Evolutionary conservation across 2,113 vertebrate genomes (phyloP).

Genomic region (Nothobranchius kuhntae): DNA sequence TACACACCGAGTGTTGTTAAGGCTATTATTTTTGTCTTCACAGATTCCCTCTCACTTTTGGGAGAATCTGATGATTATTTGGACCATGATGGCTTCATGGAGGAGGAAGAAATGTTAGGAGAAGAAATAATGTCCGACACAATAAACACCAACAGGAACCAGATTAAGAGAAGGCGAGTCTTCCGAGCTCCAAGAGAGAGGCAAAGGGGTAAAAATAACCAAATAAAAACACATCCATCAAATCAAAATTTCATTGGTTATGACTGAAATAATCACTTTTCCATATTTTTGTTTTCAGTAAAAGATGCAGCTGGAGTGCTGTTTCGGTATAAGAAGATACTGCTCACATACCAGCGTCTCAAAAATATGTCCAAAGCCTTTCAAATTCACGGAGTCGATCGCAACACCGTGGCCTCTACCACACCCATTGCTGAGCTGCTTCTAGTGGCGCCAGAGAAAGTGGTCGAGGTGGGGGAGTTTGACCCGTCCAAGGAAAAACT

Average conservation of each 20-base stretch:
- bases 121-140: constrained; percentile 72
- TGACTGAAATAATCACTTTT: not conserved
- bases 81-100: constrained; percentile 74
- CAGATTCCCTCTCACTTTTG: constrained; percentile 77
- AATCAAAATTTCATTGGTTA: not conserved
- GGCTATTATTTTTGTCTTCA: not conserved
- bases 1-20: not conserved
- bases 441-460: constrained; percentile 88
- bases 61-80: constrained; percentile 77
- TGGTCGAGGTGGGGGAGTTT: constrained; percentile 88
- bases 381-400: constrained; percentile 88
- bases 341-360: constrained; percentile 88
- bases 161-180: constrained; percentile 77
- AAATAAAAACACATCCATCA: not conserved
- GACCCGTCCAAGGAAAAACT: constrained; percentile 90
- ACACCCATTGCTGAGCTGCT: constrained; percentile 90
- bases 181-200: constrained; percentile 84
- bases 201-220: constrained; percentile 81
- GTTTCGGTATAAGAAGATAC: constrained; percentile 91
- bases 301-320: constrained; percentile 90
- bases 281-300: constrained; percentile 69
- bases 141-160: constrained; percentile 76
- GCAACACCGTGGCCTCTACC: constrained; percentile 90
- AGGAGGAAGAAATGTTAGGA: constrained; percentile 78
- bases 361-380: constrained; percentile 93